Conservation (phyloP, 2,797 vertebrate species). For the Lophotriccus pileatus region DNA sequence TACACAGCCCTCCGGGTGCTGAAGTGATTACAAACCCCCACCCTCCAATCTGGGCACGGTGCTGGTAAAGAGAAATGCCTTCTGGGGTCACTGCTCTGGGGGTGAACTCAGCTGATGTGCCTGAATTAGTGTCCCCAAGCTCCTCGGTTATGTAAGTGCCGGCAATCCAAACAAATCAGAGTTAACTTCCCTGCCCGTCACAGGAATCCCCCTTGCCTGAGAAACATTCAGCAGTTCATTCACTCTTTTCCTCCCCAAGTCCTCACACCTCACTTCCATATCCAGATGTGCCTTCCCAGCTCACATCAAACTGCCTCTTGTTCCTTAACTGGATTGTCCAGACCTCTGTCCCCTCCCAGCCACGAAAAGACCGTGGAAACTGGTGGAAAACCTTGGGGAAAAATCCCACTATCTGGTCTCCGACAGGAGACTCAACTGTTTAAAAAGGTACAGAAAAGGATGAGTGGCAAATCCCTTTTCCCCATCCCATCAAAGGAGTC, state of each 20-base stretch:
- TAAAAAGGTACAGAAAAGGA: background rate
- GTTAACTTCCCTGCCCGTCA: background rate
- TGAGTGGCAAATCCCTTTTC: background rate
- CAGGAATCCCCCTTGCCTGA: background rate
- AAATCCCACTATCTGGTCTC: background rate
- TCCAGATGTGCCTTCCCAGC: background rate
- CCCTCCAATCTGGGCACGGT: background rate
- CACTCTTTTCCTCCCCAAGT: background rate
- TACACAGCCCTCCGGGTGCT: background rate
- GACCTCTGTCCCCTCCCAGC: background rate
- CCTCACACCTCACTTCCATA: rapidly evolving
- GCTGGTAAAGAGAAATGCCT: background rate
- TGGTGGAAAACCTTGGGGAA: rapidly evolving
- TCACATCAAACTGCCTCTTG: background rate
- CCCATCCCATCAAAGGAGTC: rapidly evolving
- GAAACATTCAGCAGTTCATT: background rate
- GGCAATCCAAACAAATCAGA: slow-evolving; percentile 14
- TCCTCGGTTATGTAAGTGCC: background rate
- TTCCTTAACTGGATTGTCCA: background rate
- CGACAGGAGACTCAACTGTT: rapidly evolving
- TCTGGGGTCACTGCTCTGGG: background rate
- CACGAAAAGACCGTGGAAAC: rapidly evolving
- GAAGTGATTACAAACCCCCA: background rate
- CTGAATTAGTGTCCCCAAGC: background rate
- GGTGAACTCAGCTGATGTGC: background rate